Evolutionary conservation across 1,140 invertebrate species (phyloP), one percentile per base, ranked within the genome.

Genomic region (Scaptodrosophila lebanonensis): DNA sequence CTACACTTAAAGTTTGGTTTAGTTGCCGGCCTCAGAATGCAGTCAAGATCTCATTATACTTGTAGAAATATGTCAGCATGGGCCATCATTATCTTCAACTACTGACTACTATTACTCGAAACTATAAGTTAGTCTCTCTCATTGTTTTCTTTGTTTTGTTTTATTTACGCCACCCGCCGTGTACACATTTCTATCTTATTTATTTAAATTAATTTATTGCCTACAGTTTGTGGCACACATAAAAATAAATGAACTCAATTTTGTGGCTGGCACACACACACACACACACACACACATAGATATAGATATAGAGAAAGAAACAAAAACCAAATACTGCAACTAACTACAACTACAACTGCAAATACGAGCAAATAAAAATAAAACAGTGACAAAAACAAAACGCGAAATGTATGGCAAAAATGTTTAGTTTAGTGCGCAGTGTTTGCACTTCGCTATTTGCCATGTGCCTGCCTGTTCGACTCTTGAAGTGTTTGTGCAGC

Each of bases 171-270:
- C n/a, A n/a, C n/a, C n/a, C n/a, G n/a, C n/a, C n/a, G n/a, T n/a
- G 32, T 27, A 20, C 36, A 22, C 17, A 35, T 40, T 35, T 44
- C 50, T 53, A 44, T 35, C 38, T 58, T 16, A 68, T 68, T 63
- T 58, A 69, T 69, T 63, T 50, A 68, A 68, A 58, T 53, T 36
- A 50, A 68, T 68, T 68, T 68, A 68, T 57, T 68, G 65, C 32
- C 39, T n/a, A 38, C 38, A 40, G 12, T 40, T 40, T 33, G 39
- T 36, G 50, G 16, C 54, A 65, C 53, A 43, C 48, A 33, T 53
- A 68, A 47, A 73, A 72, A 72, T 73, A 72, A 73, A 73, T 68
- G 64, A 68, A 72, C 70, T 72, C 69, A 64, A 73, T 72, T 75
- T 53, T n/a, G n/a, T n/a, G n/a, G n/a, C n/a, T n/a, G n/a, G n/a